phyloP scores from a whole-genome alignment of 2,888 invertebrate species.

The Monopis laevigella region DNA sequence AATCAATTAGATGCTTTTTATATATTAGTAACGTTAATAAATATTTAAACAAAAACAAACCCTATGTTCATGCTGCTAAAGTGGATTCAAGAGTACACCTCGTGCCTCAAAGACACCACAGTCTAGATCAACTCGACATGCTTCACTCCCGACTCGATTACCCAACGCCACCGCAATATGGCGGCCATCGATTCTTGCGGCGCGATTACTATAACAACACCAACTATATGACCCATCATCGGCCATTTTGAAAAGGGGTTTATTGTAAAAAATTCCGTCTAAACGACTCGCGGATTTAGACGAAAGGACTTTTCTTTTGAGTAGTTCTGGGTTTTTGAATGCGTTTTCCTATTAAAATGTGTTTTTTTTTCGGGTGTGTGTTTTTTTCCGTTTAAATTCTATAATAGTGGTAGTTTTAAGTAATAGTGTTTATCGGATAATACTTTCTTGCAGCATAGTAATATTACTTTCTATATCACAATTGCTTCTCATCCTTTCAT shows the following conservation, averaged over 20 bases:
- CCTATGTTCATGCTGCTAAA: too few species aligned
- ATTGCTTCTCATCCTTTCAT: too few species aligned
- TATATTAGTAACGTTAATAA: too few species aligned
- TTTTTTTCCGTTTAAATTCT: background rate
- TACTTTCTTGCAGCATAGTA: too few species aligned
- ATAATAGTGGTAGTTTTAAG: too few species aligned
- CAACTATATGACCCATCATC: constrained; percentile 48
- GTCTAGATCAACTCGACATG: constrained; percentile 59
- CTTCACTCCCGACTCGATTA: constrained; percentile 48
- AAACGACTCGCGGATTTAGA: constrained; percentile 47
- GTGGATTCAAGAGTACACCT: constrained; percentile 29
- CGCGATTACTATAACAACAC: constrained; percentile 51
- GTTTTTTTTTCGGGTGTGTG: background rate
- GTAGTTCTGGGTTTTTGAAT: constrained; percentile 13
- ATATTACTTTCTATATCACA: too few species aligned
- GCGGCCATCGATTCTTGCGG: constrained; percentile 36
- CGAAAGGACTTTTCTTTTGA: constrained; percentile 1
- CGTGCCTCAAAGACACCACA: constrained; percentile 52
- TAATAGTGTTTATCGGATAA: too few species aligned
- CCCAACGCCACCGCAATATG: constrained; percentile 26
- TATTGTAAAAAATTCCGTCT: constrained; percentile 62
- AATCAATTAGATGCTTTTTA: too few species aligned
- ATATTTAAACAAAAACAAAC: too few species aligned
- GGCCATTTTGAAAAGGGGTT: constrained; percentile 63
- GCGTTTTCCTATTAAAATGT: constrained; percentile 5